Base-by-base conservation (phyloP, 1,140 invertebrate species). In the Cyclina sinensis region DNA sequence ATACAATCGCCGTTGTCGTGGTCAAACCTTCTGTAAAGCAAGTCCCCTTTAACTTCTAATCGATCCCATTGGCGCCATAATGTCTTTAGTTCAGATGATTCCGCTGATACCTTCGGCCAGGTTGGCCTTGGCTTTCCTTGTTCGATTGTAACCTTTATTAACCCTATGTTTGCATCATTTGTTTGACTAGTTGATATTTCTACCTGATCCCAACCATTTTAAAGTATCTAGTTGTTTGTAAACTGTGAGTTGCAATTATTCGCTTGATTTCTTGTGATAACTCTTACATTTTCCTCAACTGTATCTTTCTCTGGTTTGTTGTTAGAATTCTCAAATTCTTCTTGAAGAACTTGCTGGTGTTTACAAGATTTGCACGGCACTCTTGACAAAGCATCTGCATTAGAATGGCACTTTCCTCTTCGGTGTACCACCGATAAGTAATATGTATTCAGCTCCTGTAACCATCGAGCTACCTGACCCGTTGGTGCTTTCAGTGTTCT, bases 351-450 rank as follows among this genome's bases (percentile, higher is more conserved):
- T 37, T 84, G 68, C 37, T 90, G 89, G 21, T 79, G 12, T 54
- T 16, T 5, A 73, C 90, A 92, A 18, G 68, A 24, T 32, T 51
- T 88, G 68, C 91, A 90, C 9, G 89, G 85, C 9, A 27, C 57
- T 39, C 92, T n/a, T 4, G 87, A 91, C 14, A 94, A 32, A 18
- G 88, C 90, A 73, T 94, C 94, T 12, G 89, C 92, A 89, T 94
- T 93, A 12, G 0, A 21, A 81, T 94, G 30, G 83, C 87, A 12
- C 37, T 65, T 80, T 0, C 93, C 92, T 35, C 78, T 18, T 18
- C 90, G 43, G 80, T 94, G 90, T 18, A 32, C 39, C 12, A 95
- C 82, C 0, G 83, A 90, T 30, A 93, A 59, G 43, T 94, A 83
- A 68, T 92, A 94, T 18, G 76, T 86, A 24, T 88, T 90, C 18